phyloP scores from a whole-genome alignment of 2,113 vertebrate species.

The Brachyistius frenatus region DNA sequence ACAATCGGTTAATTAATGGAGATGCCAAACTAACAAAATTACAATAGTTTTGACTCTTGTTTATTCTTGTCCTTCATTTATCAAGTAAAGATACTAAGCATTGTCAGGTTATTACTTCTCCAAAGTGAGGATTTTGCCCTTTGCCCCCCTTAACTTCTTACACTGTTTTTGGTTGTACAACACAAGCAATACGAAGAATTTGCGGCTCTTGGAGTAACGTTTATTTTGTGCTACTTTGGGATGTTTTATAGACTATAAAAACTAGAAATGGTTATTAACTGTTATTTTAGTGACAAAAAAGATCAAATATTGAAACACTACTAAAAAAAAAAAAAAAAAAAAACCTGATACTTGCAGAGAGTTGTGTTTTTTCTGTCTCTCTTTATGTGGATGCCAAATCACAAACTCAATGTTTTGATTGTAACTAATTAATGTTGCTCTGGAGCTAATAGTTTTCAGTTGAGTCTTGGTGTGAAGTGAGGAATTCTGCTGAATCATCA shows the following conservation, averaged over 20 bases:
- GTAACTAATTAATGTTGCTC: no score
- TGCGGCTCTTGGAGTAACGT: neutral
- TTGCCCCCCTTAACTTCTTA: constrained; percentile 8
- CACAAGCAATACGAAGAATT: neutral
- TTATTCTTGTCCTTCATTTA: neutral
- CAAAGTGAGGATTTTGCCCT: neutral
- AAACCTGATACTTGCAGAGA: no score
- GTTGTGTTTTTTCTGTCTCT: no score
- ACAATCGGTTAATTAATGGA: constrained; percentile 7
- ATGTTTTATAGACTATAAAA: no score
- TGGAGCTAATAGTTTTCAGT: no score
- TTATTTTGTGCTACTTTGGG: no score
- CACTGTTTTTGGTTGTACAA: neutral
- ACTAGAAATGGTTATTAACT: no score
- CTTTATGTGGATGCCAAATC: no score
- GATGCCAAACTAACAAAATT: constrained; percentile 7
- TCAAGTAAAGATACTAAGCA: neutral
- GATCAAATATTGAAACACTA: no score
- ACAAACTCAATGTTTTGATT: no score
- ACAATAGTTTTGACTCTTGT: constrained; percentile 12
- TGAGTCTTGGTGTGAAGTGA: neutral
- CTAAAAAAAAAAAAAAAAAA: no score
- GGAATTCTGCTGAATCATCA: constrained; percentile 13
- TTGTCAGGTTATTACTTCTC: neutral
- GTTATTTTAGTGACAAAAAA: no score